phyloP scores from a whole-genome alignment of 2,113 vertebrate genomes.

The Conger conger region DNA sequence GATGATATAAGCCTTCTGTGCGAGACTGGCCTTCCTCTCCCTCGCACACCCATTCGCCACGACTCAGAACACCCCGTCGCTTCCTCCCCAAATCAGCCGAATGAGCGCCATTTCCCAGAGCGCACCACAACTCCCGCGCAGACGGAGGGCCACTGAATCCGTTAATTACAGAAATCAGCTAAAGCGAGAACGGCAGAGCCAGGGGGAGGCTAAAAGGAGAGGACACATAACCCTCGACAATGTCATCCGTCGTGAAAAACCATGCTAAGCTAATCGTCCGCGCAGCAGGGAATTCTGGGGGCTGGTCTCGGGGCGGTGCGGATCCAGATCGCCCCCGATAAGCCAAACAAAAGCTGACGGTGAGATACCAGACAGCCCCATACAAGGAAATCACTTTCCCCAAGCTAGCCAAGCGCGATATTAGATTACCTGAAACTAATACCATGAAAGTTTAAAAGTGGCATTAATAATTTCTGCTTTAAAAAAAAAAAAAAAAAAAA shows the following conservation, averaged over 20 bases:
- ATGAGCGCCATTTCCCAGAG: background rate
- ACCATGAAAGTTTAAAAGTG: conserved; percentile 5
- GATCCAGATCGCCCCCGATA: background rate
- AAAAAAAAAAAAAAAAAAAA: background rate
- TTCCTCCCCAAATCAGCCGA: background rate
- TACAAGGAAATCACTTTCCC: background rate
- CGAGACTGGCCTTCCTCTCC: background rate
- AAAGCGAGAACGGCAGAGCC: background rate
- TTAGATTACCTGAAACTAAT: conserved; percentile 9
- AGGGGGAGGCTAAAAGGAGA: background rate
- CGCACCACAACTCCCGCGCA: too few relatives aligned
- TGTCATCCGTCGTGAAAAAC: background rate
- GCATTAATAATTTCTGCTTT: background rate
- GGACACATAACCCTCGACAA: background rate
- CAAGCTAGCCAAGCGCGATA: background rate
- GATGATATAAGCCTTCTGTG: background rate
- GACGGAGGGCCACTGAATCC: background rate
- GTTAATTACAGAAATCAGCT: background rate
- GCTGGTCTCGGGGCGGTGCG: background rate
- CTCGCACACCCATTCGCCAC: background rate
- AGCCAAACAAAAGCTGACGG: conserved; percentile 3
- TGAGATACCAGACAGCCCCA: conserved; percentile 3
- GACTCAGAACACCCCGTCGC: background rate
- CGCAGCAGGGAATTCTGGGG: background rate
- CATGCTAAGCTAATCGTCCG: background rate